Evolutionary conservation across 2,888 invertebrate genomes (phyloP).

Genomic region (Oscheius sp.): DNA sequence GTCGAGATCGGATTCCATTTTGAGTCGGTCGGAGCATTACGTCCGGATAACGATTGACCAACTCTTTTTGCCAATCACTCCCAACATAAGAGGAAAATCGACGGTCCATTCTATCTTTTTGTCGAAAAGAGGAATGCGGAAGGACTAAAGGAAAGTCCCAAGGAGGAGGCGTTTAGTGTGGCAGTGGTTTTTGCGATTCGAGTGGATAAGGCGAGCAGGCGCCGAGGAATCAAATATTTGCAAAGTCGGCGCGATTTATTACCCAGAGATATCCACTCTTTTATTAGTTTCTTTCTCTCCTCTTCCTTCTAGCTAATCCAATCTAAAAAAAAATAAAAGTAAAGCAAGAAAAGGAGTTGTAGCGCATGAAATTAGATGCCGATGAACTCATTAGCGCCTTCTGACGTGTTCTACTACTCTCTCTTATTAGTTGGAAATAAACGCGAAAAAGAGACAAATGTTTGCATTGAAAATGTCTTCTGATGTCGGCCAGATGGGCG

Average conservation of each 20-base stretch:
- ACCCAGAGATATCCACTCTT: neutral
- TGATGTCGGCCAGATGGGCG: neutral
- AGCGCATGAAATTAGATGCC: no score
- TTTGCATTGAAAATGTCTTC: neutral
- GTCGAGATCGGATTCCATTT: constrained; percentile 1
- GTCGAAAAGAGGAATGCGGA: no score
- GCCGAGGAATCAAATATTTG: constrained; percentile 23
- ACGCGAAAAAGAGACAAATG: no score
- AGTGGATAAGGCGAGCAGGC: constrained; percentile 26
- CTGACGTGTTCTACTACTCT: no score
- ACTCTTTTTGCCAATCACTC: constrained; percentile 16
- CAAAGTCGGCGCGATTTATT: constrained; percentile 19
- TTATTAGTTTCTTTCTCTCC: neutral
- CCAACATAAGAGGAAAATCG: constrained; percentile 25
- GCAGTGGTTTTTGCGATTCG: constrained; percentile 28
- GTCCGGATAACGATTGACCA: constrained; percentile 23
- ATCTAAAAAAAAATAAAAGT: no score
- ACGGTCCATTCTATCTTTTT: constrained; percentile 29
- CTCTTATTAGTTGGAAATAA: no score
- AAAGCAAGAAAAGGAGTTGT: no score
- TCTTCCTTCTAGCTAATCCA: no score
- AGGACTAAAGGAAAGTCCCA: constrained; percentile 8
- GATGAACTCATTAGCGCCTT: no score
- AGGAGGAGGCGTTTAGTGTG: neutral
- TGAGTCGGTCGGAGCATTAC: constrained; percentile 22